Base-by-base conservation (phyloP, 2,888 invertebrate species). In the Hylaea fasciaria region DNA sequence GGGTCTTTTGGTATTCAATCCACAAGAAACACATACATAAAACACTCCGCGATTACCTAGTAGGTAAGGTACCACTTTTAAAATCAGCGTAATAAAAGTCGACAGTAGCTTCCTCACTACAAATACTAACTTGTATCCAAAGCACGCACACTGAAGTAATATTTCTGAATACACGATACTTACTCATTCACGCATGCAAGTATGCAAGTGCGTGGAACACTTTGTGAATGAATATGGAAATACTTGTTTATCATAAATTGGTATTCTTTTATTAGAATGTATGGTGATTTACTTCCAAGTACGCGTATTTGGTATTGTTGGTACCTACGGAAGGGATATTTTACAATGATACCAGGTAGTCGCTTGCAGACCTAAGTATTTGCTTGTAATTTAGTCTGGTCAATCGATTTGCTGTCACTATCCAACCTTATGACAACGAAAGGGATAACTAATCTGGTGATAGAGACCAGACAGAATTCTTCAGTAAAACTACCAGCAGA, bases 91-190 rank as follows among this genome's bases (percentile, higher is more conserved):
- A 14, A 46, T 28, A 11, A 32, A 54, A 49, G 13, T 29, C 1
- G 12, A 11, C 59, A 17, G 32, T 10, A 39, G 29, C 47, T 61
- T 9, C 44, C n/a, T 16, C 10, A 39, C 61, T 56, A 61, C 2
- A 45, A 54, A 49, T 4, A 40, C 41, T 32, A 5, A 37, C 29
- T 13, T 17, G 29, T n/a, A 62, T 56, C 57, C 61, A 45, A 11
- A 57, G 7, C 61, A 62, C 61, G 61, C 17, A 32, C 48, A 44
- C 17, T 52, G 28, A 28, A 52, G 51, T 58, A 66, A 58, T 66
- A 62, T 57, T 58, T 63, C 58, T 67, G 63, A 66, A 68, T 65
- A 63, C 66, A 49, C 16, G 57, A 48, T 64, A 64, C 57, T 62
- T 60, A 50, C 50, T 53, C 54, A 49, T 57, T 62, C 66, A 65